Conservation (phyloP, 2,888 invertebrate species). For the Liopterus haemorrhoidalis region DNA sequence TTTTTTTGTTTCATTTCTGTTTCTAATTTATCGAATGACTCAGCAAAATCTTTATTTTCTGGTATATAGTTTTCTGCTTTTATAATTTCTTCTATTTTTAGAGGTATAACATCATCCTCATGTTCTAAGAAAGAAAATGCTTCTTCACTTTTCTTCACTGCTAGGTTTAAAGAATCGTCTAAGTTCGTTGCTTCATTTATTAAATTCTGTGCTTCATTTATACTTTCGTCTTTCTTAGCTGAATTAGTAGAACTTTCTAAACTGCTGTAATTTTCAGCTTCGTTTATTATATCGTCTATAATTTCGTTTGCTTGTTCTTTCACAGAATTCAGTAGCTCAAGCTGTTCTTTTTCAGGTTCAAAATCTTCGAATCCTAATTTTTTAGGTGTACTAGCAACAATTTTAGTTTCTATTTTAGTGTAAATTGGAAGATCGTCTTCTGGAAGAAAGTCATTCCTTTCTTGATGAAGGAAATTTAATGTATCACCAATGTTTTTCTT, state of each 20-base stretch:
- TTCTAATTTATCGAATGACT: conserved; percentile 1
- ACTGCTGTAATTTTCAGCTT: conserved; percentile 15
- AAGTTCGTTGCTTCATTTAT: conserved; percentile 43
- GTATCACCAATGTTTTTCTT: conserved; percentile 44
- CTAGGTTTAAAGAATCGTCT: conserved; percentile 37
- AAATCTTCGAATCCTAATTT: conserved; percentile 5
- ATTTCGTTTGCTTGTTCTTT: background rate
- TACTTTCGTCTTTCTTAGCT: conserved; percentile 29
- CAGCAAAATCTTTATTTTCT: too few relatives aligned
- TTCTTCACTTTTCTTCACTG: conserved; percentile 43
- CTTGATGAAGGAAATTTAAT: conserved; percentile 44
- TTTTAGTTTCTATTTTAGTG: background rate
- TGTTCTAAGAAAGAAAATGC: conserved; percentile 45
- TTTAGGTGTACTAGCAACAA: conserved; percentile 16
- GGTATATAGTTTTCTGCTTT: conserved; percentile 16
- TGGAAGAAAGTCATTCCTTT: conserved; percentile 45
- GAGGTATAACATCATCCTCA: conserved; percentile 37
- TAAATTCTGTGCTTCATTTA: conserved; percentile 45
- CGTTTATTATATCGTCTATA: conserved; percentile 33
- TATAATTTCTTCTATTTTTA: conserved; percentile 14
- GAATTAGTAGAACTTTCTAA: conserved; percentile 18
- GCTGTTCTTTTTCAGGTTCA: conserved; percentile 30
- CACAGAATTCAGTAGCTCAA: conserved; percentile 5
- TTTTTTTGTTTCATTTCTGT: conserved; percentile 24
- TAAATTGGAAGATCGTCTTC: conserved; percentile 44